Evolutionary conservation across 1,140 invertebrate genomes (phyloP).

Genomic region (Calephelis nemesis): DNA sequence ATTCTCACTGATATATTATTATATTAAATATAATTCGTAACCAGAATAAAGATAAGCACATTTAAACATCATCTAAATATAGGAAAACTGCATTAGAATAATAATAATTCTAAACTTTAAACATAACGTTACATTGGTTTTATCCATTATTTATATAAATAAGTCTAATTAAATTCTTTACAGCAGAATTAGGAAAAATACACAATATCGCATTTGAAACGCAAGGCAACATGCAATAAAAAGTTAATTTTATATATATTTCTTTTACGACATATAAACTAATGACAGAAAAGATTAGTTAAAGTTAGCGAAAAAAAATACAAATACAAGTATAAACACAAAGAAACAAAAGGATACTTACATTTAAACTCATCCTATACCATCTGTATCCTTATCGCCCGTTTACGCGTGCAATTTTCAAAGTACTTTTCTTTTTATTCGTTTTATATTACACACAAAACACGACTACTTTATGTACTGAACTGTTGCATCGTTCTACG

Average conservation of each 20-base stretch:
- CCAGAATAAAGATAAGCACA: not conserved
- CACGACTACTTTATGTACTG: no score
- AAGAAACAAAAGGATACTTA: no score
- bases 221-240: conserved; percentile 1
- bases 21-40: conserved; percentile 3
- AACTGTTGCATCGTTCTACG: no score
- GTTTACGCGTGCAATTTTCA: no score
- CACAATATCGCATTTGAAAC: not conserved
- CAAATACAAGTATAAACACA: no score
- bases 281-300: no score
- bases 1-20: no score
- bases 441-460: no score
- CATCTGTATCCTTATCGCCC: no score
- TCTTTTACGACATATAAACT: not conserved
- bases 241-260: not conserved
- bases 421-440: no score
- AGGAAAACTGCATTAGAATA: not conserved
- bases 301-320: no score
- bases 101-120: conserved; percentile 10
- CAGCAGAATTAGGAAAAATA: conserved; percentile 5
- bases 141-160: not conserved
- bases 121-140: conserved; percentile 3
- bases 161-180: conserved; percentile 14
- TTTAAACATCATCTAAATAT: conserved; percentile 5
- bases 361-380: no score